Evolutionary conservation across 2,113 vertebrate genomes (phyloP).

Genomic region (Phylloscopus whistleri): DNA sequence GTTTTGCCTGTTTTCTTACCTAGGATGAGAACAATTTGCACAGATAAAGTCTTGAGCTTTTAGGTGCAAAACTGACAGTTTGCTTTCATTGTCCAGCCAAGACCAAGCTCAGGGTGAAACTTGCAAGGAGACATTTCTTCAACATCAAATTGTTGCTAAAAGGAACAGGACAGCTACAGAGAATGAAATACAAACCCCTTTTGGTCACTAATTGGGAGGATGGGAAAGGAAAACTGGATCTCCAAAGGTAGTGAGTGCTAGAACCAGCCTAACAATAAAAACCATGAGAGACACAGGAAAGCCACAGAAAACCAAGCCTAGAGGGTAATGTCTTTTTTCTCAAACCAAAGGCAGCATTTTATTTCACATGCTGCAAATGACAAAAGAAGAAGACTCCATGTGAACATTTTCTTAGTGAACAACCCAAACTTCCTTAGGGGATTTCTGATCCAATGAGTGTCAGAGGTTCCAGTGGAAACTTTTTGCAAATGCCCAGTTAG

Average conservation of each 20-base stretch:
- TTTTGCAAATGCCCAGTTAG: background rate
- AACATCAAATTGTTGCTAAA: background rate
- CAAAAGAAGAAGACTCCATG: constrained; percentile 1
- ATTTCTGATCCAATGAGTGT: background rate
- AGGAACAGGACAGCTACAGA: background rate
- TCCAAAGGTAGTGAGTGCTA: background rate
- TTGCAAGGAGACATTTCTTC: background rate
- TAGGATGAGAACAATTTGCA: background rate
- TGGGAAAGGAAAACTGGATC: background rate
- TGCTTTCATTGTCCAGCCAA: background rate
- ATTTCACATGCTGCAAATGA: background rate
- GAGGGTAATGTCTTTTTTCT: background rate
- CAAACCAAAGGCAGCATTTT: constrained; percentile 6
- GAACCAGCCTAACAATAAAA: background rate
- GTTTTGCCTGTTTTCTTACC: background rate
- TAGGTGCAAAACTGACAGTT: background rate
- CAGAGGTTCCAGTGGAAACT: constrained; percentile 6
- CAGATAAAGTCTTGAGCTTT: background rate
- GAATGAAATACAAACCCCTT: background rate
- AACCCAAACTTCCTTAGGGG: background rate
- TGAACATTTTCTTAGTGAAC: background rate
- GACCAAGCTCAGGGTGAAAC: background rate
- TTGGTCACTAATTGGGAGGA: background rate
- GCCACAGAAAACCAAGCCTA: background rate
- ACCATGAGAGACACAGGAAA: background rate